Base-by-base conservation (phyloP, 2,888 invertebrate species). In the Buathra laborator region DNA sequence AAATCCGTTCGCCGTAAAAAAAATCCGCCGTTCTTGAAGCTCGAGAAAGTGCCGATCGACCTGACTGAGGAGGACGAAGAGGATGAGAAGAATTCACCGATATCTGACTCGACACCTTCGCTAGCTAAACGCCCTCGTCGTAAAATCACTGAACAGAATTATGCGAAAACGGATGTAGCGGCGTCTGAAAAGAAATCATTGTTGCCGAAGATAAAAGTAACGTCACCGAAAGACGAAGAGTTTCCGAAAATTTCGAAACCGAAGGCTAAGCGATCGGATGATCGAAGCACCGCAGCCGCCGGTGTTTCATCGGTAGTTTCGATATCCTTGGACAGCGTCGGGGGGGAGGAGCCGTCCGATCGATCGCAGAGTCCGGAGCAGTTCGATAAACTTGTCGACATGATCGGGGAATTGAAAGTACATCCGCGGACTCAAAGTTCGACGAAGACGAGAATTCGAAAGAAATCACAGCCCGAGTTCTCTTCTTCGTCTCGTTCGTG, bases 21-120 rank as follows among this genome's bases (percentile, higher is more conserved):
- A 75, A 87, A 86, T 7, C 90, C 90, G 48, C 89, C 90, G 0
- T 51, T 89, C 14, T 75, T 91, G 44, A 88, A 89, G 14, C 83
- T 92, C 29, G 86, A 86, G 5, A 87, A 89, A 86, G 78, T 89
- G 14, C 87, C 76, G 74, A 86, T 90, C 48, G 80, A 84, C 53
- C 64, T 80, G 7, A 24, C 53, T 44, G 86, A 86, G n/a, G 86
- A 78, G 24, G 84, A 85, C 46, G 74, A 83, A 10, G 66, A 46
- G 10, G 59, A 44, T 7, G 51, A 6, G 24, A 29, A 48, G 12
- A 59, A 78, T 56, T n/a, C 75, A 12, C 19, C 66, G 67, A 71
- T 78, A 67, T 24, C 24, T 66, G 19, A 43, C 24, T 70, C 81
- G 48, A 46, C 48, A 77, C 48, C 19, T 14, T 19, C 67, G n/a